Conservation (phyloP, 2,888 invertebrate species). For the Ceratothoa steindachneri region DNA sequence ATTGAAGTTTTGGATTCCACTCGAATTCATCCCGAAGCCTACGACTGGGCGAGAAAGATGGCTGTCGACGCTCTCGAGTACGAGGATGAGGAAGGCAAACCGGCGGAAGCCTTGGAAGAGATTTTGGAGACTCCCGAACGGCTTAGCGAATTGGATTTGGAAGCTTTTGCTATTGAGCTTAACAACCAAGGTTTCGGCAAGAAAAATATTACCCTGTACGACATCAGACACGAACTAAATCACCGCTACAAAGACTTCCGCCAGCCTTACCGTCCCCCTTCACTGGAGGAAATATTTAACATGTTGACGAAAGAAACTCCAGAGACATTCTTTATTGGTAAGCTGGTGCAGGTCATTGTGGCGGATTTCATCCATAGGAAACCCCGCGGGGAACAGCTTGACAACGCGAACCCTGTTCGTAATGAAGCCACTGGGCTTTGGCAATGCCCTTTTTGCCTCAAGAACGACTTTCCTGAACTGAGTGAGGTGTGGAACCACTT, state of each 20-base stretch:
- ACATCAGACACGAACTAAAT: slow-evolving; percentile 92
- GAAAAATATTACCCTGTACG: slow-evolving; percentile 81
- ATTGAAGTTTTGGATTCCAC: slow-evolving; percentile 95
- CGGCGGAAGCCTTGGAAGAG: slow-evolving; percentile 94
- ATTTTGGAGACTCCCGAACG: slow-evolving; percentile 71
- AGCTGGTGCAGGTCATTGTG: slow-evolving; percentile 77
- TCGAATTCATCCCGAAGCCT: slow-evolving; percentile 96
- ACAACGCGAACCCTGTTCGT: slow-evolving; percentile 90
- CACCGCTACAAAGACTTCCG: slow-evolving; percentile 87
- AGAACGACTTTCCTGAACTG: slow-evolving; percentile 90
- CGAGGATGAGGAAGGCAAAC: slow-evolving; percentile 73
- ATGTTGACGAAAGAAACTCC: slow-evolving; percentile 94
- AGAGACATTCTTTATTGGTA: slow-evolving; percentile 85
- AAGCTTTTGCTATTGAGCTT: slow-evolving; percentile 96
- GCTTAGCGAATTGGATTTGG: slow-evolving; percentile 80
- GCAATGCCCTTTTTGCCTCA: slow-evolving; percentile 96
- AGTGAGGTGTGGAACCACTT: slow-evolving; percentile 99
- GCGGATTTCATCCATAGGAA: slow-evolving; percentile 76
- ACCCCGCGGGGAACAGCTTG: slow-evolving; percentile 87
- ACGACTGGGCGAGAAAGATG: slow-evolving; percentile 99
- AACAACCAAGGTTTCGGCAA: slow-evolving; percentile 70
- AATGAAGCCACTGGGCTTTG: slow-evolving; percentile 91
- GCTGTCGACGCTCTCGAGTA: slow-evolving; percentile 98
- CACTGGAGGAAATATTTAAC: slow-evolving; percentile 84
- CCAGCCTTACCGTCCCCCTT: slow-evolving; percentile 70